These are phyloP conservation scores for Pogoniulus pusillus DNA, from an alignment of 2,797 vertebrate species.

Conservation along the genomic window DNA sequence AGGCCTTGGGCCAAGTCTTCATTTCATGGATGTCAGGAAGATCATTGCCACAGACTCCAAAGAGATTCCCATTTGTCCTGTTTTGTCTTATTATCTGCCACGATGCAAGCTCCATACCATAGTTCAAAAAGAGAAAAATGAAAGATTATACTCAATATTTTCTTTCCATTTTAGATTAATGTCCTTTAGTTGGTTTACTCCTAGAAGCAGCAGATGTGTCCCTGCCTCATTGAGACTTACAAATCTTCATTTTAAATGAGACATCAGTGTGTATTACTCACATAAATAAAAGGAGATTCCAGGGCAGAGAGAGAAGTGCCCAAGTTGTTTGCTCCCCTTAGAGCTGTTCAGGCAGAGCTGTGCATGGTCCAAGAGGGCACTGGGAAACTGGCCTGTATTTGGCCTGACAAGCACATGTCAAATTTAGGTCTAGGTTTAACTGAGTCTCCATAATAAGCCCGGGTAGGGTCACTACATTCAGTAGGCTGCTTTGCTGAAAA, in stretches of 20 bases:
- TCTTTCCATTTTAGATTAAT: conserved; percentile 42
- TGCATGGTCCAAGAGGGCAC: neutral
- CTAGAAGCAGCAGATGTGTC: conserved; percentile 15
- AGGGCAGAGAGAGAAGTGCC: neutral
- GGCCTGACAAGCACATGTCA: neutral
- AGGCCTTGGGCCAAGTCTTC: conserved; percentile 46
- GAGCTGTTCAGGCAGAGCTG: neutral
- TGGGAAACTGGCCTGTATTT: neutral
- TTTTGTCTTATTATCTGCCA: conserved; percentile 49
- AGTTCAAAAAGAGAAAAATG: conserved; percentile 44
- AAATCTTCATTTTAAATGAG: conserved; percentile 41
- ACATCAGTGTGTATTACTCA: conserved; percentile 10
- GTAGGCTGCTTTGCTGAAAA: neutral
- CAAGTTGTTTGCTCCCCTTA: neutral
- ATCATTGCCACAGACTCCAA: conserved; percentile 14
- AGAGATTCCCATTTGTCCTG: conserved; percentile 47
- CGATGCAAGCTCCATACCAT: neutral
- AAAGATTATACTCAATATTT: conserved; percentile 33
- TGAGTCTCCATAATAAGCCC: neutral
- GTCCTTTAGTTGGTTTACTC: conserved; percentile 3
- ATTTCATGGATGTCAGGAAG: conserved; percentile 33
- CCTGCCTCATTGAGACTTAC: neutral
- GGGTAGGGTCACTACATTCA: neutral
- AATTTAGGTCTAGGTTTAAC: neutral
- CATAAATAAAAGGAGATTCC: neutral